A percentile compares a stretch with the other conserved stretches of the same genome.
Conservation (phyloP, 1,140 invertebrate genomes). For the Samia ricini region DNA sequence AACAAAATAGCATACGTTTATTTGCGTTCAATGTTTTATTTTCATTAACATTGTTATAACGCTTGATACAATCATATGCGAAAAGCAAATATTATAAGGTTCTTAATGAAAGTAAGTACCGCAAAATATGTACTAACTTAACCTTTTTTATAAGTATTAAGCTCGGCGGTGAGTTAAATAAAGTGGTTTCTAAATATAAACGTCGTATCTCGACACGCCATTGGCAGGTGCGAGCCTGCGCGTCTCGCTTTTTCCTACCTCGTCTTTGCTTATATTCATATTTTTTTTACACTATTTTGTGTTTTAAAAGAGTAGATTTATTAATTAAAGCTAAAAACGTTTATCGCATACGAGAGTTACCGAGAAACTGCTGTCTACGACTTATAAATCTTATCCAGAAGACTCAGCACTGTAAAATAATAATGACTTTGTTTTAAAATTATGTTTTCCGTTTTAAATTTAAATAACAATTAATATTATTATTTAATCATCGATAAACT, state of each 20-base stretch:
- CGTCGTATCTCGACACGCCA: constrained; percentile 67
- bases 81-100: constrained; percentile 67
- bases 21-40: constrained; percentile 17
- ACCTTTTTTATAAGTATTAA: constrained; percentile 65
- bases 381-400: constrained; percentile 35
- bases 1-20: constrained; percentile 12
- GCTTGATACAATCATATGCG: constrained; percentile 63
- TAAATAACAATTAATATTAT: neutral
- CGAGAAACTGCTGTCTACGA: constrained; percentile 41
- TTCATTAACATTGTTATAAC: constrained; percentile 16
- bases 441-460: neutral
- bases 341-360: constrained; percentile 41
- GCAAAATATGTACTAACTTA: constrained; percentile 49
- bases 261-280: constrained; percentile 37
- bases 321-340: constrained; percentile 63
- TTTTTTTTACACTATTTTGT: constrained; percentile 47
- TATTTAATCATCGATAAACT: no score
- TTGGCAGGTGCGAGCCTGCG: constrained; percentile 67
- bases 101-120: constrained; percentile 55
- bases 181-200: constrained; percentile 76
- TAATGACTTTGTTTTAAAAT: constrained; percentile 28
- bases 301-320: constrained; percentile 61
- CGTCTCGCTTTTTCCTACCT: constrained; percentile 34
- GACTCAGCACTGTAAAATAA: constrained; percentile 26
- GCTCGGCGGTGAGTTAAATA: constrained; percentile 69